Base-by-base conservation (phyloP, 2,888 invertebrate species). In the Parasteatoda lunata region DNA sequence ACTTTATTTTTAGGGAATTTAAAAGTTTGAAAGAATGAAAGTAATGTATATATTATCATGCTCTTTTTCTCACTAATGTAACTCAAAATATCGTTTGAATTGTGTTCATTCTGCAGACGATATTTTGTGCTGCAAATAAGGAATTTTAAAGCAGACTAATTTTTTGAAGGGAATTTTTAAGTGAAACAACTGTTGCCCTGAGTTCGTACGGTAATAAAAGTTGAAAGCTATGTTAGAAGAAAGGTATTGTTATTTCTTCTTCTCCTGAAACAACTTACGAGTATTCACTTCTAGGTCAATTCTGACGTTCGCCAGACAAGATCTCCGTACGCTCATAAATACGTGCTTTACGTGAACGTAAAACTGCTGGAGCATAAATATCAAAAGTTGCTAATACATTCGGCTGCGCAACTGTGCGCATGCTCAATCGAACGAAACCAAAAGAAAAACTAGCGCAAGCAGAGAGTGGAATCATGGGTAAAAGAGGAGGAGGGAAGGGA, bases 291-390 rank as follows among this genome's bases (percentile, higher is more conserved):
- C 68, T 81, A 81, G 81, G 81, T 81, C 81, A 81, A 59, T 64
- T 71, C 73, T 80, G n/a, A 13, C n/a, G 66, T 72, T 80, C 66
- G 72, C 80, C 80, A 52, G n/a, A 71, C 64, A 66, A 80, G 80
- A 73, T 73, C 73, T 51, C 72, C 73, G 72, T 75, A 75, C 73
- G 66, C 73, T 66, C 81, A 81, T 75, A 66, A 80, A 80, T 73
- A 80, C 30, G 80, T 72, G 47, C 65, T 81, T 75, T 69, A 81
- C 69, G 81, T 68, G 75, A 48, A 81, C 75, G 73, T 81, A 81
- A 81, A 81, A 81, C 81, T 59, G 66, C 66, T 81, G 68, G 73
- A 49, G 81, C 81, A 75, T 75, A 81, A 81, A 81, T 75, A 75
- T 81, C 70, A 75, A 75, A 81, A 81, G 75, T 59, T 68, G 75